phyloP scores from a whole-genome alignment of 1,140 invertebrate species.

The Scaptomyza pallida region DNA sequence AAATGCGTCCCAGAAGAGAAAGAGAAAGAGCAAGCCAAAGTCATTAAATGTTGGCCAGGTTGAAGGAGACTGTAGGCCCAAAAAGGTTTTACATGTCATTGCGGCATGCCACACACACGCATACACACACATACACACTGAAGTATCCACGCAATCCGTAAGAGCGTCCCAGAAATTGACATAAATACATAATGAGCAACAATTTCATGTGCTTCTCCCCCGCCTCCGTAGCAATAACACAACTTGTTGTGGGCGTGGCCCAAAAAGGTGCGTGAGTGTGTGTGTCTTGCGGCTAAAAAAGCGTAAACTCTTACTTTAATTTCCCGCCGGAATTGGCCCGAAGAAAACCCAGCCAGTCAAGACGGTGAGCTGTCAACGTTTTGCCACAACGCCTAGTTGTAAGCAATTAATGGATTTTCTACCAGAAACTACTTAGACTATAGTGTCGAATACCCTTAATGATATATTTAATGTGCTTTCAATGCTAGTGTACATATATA shows the following conservation, averaged over 20 bases:
- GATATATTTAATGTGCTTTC: too few species aligned
- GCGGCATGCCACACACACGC: conserved; percentile 46
- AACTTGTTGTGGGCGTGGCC: conserved; percentile 26
- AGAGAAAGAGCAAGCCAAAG: conserved; percentile 79
- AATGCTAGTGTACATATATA: too few species aligned
- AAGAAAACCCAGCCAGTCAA: conserved; percentile 60
- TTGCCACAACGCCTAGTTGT: conserved; percentile 65
- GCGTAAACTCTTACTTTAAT: conserved; percentile 82
- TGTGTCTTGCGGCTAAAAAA: conserved; percentile 63
- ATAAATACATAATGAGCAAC: conserved; percentile 82
- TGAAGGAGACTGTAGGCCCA: conserved; percentile 54
- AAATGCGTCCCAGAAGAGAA: conserved; percentile 77
- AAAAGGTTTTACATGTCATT: conserved; percentile 81
- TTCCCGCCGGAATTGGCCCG: conserved; percentile 75
- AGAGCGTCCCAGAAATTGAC: conserved; percentile 74
- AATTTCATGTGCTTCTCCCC: conserved; percentile 56
- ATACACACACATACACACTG: conserved; percentile 26
- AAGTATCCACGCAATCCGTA: conserved; percentile 22
- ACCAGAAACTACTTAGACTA: conserved; percentile 52
- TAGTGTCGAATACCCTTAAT: conserved; percentile 14
- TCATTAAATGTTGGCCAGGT: conserved; percentile 77
- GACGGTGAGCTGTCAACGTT: conserved; percentile 64
- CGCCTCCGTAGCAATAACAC: neutral
- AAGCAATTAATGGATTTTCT: conserved; percentile 69
- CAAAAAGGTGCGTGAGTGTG: conserved; percentile 58